These are phyloP conservation scores for Pristiophorus japonicus DNA, from an alignment of 2,113 vertebrate genomes.

Conservation along the genomic window DNA sequence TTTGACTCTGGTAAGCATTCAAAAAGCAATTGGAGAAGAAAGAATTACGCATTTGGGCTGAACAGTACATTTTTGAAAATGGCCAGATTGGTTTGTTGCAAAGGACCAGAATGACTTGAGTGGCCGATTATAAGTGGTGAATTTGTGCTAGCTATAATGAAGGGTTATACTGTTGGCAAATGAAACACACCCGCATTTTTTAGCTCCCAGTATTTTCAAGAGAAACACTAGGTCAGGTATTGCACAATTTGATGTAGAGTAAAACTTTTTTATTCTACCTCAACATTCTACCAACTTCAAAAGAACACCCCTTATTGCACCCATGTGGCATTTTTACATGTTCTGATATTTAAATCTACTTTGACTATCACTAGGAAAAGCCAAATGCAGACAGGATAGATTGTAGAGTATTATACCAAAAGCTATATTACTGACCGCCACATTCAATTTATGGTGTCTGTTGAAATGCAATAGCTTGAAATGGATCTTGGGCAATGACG, in stretches of 20 bases:
- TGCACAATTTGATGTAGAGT: too few species aligned
- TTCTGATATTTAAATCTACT: neutral
- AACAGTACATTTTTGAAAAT: too few species aligned
- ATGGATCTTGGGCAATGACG: neutral
- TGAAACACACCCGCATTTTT: too few species aligned
- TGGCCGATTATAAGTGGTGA: too few species aligned
- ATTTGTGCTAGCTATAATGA: too few species aligned
- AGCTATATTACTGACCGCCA: neutral
- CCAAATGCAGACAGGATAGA: neutral
- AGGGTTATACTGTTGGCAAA: too few species aligned
- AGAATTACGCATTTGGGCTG: neutral
- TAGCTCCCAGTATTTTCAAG: neutral
- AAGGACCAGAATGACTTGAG: too few species aligned
- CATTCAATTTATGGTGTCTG: neutral
- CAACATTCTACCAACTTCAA: neutral
- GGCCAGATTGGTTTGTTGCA: too few species aligned
- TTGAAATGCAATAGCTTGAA: neutral
- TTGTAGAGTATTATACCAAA: neutral
- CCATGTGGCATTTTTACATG: neutral
- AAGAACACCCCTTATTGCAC: neutral
- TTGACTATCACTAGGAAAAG: neutral
- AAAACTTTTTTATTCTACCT: neutral
- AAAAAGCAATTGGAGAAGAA: neutral
- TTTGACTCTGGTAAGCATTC: neutral
- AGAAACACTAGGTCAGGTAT: neutral